phyloP scores from a whole-genome alignment of 2,888 invertebrate genomes.

The Loripinus fragilis region DNA sequence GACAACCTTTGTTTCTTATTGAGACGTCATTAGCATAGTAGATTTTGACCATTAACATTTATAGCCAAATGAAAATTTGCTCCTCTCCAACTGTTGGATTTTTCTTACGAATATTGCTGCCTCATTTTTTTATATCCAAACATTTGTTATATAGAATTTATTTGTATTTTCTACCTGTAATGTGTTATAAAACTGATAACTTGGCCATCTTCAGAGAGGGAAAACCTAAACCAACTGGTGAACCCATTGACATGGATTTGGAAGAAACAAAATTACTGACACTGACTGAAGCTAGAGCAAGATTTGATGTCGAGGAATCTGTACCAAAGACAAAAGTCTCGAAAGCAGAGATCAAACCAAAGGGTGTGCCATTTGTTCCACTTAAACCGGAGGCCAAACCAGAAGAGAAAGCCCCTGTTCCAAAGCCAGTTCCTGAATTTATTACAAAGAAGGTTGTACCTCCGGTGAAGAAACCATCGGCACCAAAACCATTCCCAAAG shows the following conservation, averaged over 20 bases:
- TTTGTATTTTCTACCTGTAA: too few relatives aligned
- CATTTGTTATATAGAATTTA: too few relatives aligned
- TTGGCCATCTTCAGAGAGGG: neutral
- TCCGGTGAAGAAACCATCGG: constrained; percentile 38
- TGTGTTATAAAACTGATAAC: neutral
- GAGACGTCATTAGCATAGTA: too few relatives aligned
- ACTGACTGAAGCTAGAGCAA: constrained; percentile 71
- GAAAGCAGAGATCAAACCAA: constrained; percentile 52
- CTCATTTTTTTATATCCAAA: too few relatives aligned
- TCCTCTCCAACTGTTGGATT: too few relatives aligned
- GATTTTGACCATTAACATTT: too few relatives aligned
- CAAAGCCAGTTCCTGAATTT: constrained; percentile 37
- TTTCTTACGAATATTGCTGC: too few relatives aligned
- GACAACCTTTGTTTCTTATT: too few relatives aligned
- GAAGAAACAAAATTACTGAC: constrained; percentile 69
- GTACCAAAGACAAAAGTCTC: constrained; percentile 48
- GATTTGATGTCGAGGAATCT: constrained; percentile 64
- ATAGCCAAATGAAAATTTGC: too few relatives aligned
- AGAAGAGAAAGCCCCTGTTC: constrained; percentile 20
- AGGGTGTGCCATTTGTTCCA: constrained; percentile 40
- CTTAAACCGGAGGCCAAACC: constrained; percentile 25
- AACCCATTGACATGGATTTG: constrained; percentile 49
- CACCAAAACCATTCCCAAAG: neutral
- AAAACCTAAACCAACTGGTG: constrained; percentile 22
- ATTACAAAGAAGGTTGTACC: constrained; percentile 53